A percentile compares a stretch with the other conserved stretches of the same genome.
Conservation (phyloP, 2,888 invertebrate genomes). For the Hipparchia sbordonii region DNA sequence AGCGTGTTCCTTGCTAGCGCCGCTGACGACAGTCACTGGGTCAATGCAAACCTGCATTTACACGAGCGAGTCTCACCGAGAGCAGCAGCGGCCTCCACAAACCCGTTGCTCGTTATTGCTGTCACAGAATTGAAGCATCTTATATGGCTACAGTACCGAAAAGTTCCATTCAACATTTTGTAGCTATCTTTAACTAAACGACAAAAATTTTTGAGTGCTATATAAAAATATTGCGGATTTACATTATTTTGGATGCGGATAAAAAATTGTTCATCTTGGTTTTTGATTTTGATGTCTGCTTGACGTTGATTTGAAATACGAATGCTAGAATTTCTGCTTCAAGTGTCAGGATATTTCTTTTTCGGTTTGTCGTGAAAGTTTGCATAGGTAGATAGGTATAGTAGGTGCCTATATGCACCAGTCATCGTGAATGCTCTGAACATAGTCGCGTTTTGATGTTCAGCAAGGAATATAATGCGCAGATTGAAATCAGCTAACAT, state of each 20-base stretch:
- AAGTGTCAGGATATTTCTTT: neutral
- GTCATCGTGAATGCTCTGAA: too few species aligned
- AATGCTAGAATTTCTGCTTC: slow-evolving; percentile 40
- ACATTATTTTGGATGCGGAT: slow-evolving; percentile 58
- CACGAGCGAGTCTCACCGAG: slow-evolving; percentile 16
- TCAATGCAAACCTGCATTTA: too few species aligned
- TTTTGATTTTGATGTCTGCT: slow-evolving; percentile 30
- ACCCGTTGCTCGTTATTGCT: slow-evolving; percentile 43
- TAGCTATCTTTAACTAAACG: slow-evolving; percentile 1
- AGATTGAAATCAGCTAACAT: too few species aligned
- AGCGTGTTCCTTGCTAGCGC: too few species aligned
- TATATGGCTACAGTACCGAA: slow-evolving; percentile 50
- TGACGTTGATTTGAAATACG: slow-evolving; percentile 56
- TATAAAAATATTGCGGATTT: slow-evolving; percentile 31
- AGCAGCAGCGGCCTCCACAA: slow-evolving; percentile 17
- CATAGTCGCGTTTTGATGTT: too few species aligned
- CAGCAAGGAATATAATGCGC: too few species aligned
- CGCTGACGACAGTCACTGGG: too few species aligned
- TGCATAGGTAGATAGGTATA: neutral
- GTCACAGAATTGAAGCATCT: slow-evolving; percentile 50
- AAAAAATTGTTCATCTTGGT: slow-evolving; percentile 43
- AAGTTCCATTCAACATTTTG: slow-evolving; percentile 55
- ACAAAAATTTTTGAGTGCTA: slow-evolving; percentile 22
- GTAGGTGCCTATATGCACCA: too few species aligned
- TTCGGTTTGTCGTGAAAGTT: neutral